These are phyloP conservation scores for Alcis repandata DNA, from an alignment of 2,888 invertebrate genomes.

Conservation along the genomic window DNA sequence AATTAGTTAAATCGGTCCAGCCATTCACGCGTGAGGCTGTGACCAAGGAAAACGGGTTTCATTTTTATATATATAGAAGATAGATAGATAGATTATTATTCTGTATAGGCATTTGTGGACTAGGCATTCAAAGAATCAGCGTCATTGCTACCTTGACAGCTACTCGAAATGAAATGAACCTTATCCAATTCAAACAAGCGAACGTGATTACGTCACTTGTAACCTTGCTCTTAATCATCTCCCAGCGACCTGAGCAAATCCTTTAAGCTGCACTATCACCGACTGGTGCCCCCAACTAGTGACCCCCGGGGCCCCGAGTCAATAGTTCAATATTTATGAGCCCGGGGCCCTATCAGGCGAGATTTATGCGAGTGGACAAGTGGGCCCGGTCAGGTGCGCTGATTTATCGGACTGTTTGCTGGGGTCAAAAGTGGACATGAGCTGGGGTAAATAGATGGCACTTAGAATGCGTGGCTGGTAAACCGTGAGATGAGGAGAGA, in stretches of 20 bases:
- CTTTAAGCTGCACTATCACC: slow-evolving; percentile 44
- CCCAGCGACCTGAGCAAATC: slow-evolving; percentile 26
- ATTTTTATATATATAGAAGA: too few relatives aligned
- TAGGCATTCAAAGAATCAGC: too few relatives aligned
- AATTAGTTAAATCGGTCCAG: too few relatives aligned
- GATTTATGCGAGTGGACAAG: slow-evolving; percentile 78
- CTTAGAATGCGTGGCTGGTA: slow-evolving; percentile 49
- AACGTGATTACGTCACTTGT: neutral
- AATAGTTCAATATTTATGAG: slow-evolving; percentile 80
- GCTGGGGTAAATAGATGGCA: slow-evolving; percentile 34
- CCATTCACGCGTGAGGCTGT: too few relatives aligned
- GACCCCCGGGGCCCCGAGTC: slow-evolving; percentile 57
- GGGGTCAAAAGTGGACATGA: slow-evolving; percentile 40
- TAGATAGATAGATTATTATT: too few relatives aligned
- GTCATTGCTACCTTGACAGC: too few relatives aligned
- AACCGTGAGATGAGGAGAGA: neutral
- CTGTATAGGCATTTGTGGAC: too few relatives aligned
- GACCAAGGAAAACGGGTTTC: too few relatives aligned
- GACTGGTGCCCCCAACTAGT: slow-evolving; percentile 40
- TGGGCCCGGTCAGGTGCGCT: slow-evolving; percentile 54
- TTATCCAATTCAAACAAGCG: neutral
- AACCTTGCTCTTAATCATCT: slow-evolving; percentile 21
- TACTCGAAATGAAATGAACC: neutral
- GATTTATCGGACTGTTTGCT: slow-evolving; percentile 50
- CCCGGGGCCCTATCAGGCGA: slow-evolving; percentile 55